Base-by-base conservation (phyloP, 2,888 invertebrate species). In the Pristionchus exspectatus region DNA sequence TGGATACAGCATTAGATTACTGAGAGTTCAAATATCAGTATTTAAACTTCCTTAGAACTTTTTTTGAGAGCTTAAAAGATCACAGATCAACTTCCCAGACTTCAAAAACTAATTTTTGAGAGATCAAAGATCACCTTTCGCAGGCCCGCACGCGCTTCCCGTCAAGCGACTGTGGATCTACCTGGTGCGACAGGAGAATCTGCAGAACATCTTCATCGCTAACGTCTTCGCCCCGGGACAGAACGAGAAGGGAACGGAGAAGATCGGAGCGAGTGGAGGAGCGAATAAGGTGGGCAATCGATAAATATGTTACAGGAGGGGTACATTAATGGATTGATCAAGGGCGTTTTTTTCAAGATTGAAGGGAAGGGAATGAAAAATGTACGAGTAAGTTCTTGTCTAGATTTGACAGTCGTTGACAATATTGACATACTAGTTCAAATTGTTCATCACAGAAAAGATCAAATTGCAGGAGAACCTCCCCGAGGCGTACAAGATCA, bases 121-220 rank as follows among this genome's bases (percentile, higher is more conserved):
- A 63, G 63, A 63, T 63, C 63, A 63, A 63, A 63, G 33, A 50
- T 24, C 24, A 77, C 21, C 21, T 2, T 12, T 24, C 44, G 2
- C 38, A 74, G 74, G 81, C 90, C 92, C 94, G 77, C 94, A 97
- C 97, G 93, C 97, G 97, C 94, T 96, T 77, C 95, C 96, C 0
- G 95, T 96, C 24, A 96, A 96, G 91, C 96, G 98, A 7, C 96
- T 99, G 12, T 99, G 99, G 99, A 97, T 97, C 94, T 98, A 97
- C 95, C 96, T 99, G 91, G 97, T 99, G 3, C 96, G 97, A 84
- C 98, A 99, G 95, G 98, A 98, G 95, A 96, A 96, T 81, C 97
- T 98, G 54, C 98, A 98, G 96, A 97, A 98, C 93, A 96, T 98
- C 90, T 99, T 99, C 96, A 98, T 99, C 94, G 97, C 98, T 90